Base-by-base conservation (phyloP, 2,113 vertebrate genomes). In the Meleagris gallopavo region DNA sequence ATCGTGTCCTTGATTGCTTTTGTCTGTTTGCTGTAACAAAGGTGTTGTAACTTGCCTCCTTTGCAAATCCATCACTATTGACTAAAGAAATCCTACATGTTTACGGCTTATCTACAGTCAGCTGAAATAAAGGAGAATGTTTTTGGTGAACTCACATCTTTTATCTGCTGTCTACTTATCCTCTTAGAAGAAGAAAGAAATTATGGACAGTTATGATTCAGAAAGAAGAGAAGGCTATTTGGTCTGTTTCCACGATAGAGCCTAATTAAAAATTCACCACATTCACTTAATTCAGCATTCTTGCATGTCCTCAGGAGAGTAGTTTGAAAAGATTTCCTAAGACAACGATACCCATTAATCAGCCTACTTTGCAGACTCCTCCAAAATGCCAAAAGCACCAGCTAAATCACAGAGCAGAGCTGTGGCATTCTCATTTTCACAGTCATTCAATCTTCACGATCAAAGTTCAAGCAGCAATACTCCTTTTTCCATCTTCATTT, bases 221-320 rank as follows among this genome's bases (percentile, higher is more conserved):
- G 76, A 21, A 88, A 81, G 32, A 74, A 13, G 19, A 93, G 8
- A 77, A 91, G 74, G 76, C 15, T 13, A 34, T 48, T 74, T 71
- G 29, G 45, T 54, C 34, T 30, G 32, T 27, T 86, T 89, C 40
- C 38, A 16, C 34, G 27, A 84, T 19, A 45, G 11, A 67, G 29
- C 16, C 83, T 65, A 82, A 30, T 86, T 79, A 92, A 97, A 94
- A 83, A 95, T 67, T 88, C 75, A 92, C 45, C 64, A 60, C 36
- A 70, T 69, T 60, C 55, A 95, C n/a, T 87, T 89, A 89, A 95
- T 48, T 89, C 70, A 78, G 66, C 34, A 45, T 77, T 79, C 50
- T 82, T 79, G 78, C 57, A 77, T 30, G 27, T 58, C 91, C 75
- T 92, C 87, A 65, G 54, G 73, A 88, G 72, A 85, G n/a, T 34